These are phyloP conservation scores for Drosophila sturtevanti DNA, from an alignment of 1,140 invertebrate genomes.

Conservation along the genomic window DNA sequence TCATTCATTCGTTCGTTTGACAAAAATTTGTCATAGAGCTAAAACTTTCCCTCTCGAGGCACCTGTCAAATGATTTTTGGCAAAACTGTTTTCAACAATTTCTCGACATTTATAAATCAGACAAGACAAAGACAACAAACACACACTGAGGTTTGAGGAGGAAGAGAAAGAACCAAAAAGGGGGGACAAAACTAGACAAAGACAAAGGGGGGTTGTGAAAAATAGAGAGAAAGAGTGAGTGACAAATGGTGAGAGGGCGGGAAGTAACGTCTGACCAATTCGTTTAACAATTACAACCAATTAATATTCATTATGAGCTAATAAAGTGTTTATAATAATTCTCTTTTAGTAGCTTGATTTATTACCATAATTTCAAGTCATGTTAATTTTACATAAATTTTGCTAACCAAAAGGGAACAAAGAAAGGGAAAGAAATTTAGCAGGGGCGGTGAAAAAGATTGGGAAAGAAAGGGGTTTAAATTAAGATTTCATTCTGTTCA, in stretches of 20 bases:
- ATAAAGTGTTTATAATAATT: slow-evolving; percentile 32
- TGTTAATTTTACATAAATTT: not conserved
- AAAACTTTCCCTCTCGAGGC: not conserved
- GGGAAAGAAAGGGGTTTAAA: no score
- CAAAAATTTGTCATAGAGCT: slow-evolving; percentile 5
- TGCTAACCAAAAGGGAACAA: not conserved
- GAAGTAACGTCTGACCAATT: not conserved
- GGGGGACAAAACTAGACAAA: no score
- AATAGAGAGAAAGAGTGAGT: not conserved
- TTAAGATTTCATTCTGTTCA: no score
- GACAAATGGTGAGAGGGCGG: not conserved
- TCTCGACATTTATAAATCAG: not conserved
- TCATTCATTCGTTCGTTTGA: not conserved
- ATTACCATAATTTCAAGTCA: slow-evolving; percentile 4
- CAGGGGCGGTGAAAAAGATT: no score
- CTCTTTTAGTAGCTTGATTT: slow-evolving; percentile 25
- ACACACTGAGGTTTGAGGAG: no score
- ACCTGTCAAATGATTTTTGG: not conserved
- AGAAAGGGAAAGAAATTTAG: not conserved
- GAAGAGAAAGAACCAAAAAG: not conserved
- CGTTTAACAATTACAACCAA: slow-evolving; percentile 29
- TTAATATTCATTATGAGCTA: slow-evolving; percentile 30
- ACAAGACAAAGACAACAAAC: not conserved
- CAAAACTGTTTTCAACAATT: not conserved
- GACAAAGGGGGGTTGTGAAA: no score